Conservation (phyloP, 2,113 vertebrate species). For the Heptranchias perlo region DNA sequence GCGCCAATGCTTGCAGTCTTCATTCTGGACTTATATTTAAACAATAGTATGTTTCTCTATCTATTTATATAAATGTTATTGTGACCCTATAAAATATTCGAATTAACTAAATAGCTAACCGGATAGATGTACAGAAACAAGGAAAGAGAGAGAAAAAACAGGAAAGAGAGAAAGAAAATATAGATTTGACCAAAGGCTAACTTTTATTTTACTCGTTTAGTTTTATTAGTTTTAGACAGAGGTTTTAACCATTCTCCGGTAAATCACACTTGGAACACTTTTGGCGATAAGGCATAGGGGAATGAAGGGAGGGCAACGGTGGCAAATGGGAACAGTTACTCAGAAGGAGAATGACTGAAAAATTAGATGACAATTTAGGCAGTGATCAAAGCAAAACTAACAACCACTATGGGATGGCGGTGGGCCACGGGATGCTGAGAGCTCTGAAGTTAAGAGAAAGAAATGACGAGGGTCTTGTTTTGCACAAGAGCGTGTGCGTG, state of each 20-base stretch:
- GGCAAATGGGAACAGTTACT: not conserved
- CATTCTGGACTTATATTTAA: not conserved
- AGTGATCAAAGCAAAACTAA: not conserved
- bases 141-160: slow-evolving; percentile 42
- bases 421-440: not conserved
- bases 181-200: not conserved
- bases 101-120: not conserved
- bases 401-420: not conserved
- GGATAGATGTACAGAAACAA: slow-evolving; percentile 15
- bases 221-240: not conserved
- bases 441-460: not conserved
- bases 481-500: not conserved
- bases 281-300: not conserved
- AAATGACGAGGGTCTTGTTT: not conserved
- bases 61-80: too few species aligned
- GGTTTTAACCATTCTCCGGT: not conserved
- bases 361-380: not conserved
- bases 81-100: not conserved
- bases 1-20: not conserved
- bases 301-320: not conserved
- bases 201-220: not conserved
- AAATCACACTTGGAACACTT: not conserved
- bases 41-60: not conserved
- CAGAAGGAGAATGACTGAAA: not conserved
- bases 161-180: slow-evolving; percentile 40